These are phyloP conservation scores for Oncorhynchus tshawytscha DNA, from an alignment of 2,113 vertebrate genomes.

Conservation along the genomic window DNA sequence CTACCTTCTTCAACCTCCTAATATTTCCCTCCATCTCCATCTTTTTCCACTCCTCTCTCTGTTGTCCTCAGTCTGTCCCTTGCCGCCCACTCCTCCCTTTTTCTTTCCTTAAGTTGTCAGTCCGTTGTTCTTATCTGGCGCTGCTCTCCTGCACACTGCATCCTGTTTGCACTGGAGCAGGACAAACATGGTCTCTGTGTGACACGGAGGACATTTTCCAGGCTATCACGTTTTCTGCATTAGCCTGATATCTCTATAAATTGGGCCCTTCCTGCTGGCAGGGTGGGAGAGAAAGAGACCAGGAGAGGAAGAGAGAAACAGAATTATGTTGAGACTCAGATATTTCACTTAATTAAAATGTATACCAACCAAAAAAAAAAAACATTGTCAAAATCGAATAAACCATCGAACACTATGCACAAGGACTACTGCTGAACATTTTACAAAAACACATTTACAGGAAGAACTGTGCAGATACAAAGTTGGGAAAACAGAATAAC, in stretches of 20 bases:
- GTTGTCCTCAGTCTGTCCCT: neutral
- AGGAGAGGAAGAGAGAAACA: conserved; percentile 2
- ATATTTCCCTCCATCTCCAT: neutral
- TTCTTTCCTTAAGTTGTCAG: conserved; percentile 37
- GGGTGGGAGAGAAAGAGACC: conserved; percentile 16
- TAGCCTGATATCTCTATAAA: conserved; percentile 68
- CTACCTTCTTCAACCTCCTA: conserved; percentile 7
- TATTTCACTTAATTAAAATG: no score
- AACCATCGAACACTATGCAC: no score
- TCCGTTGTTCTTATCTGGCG: conserved; percentile 61
- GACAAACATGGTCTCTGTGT: conserved; percentile 68
- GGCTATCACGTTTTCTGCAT: conserved; percentile 68
- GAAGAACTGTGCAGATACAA: no score
- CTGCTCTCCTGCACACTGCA: conserved; percentile 62
- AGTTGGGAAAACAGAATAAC: no score
- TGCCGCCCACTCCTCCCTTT: conserved; percentile 27
- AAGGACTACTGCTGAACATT: no score
- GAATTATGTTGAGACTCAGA: neutral
- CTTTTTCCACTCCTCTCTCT: neutral
- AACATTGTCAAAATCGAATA: no score
- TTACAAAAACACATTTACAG: no score
- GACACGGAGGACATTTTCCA: conserved; percentile 72
- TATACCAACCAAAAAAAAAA: no score
- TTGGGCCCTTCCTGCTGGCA: conserved; percentile 70
- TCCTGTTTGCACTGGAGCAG: conserved; percentile 75